A percentile compares a stretch with the other conserved stretches of the same genome.
phyloP scores from a whole-genome alignment of 2,888 invertebrate genomes.

The Geotrupes spiniger region DNA sequence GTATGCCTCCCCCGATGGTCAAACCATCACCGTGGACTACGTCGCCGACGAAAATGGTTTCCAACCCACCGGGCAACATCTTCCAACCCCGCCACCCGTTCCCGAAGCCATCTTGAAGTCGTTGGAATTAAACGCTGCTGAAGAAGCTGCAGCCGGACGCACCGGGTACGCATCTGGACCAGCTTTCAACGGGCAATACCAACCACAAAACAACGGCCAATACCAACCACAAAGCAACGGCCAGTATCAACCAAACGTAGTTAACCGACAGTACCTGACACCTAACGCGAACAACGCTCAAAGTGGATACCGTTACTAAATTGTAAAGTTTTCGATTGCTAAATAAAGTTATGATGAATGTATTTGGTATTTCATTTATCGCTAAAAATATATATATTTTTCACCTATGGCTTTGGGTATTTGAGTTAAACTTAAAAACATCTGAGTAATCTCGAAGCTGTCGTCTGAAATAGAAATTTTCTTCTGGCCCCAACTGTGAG shows the following conservation, averaged over 20 bases:
- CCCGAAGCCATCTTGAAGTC: conserved; percentile 58
- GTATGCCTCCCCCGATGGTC: conserved; percentile 54
- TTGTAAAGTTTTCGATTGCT: no score
- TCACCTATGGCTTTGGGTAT: no score
- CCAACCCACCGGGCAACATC: conserved; percentile 54
- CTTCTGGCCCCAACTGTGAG: no score
- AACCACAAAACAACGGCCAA: neutral
- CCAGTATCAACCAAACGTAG: neutral
- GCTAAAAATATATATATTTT: no score
- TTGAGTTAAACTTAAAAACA: no score
- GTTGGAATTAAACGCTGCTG: conserved; percentile 49
- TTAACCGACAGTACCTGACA: conserved; percentile 19
- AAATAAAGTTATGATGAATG: no score
- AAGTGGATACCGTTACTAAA: conserved; percentile 22
- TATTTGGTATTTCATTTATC: no score
- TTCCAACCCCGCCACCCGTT: conserved; percentile 60
- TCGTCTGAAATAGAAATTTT: no score
- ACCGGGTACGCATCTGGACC: neutral
- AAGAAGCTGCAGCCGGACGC: conserved; percentile 17
- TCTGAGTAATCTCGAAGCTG: no score
- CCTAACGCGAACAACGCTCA: conserved; percentile 20
- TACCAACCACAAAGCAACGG: neutral
- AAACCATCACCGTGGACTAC: conserved; percentile 51
- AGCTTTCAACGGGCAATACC: conserved; percentile 24
- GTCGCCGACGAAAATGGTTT: conserved; percentile 55